phyloP scores from a whole-genome alignment of 2,888 invertebrate species.

The Luperina nickerlii region DNA sequence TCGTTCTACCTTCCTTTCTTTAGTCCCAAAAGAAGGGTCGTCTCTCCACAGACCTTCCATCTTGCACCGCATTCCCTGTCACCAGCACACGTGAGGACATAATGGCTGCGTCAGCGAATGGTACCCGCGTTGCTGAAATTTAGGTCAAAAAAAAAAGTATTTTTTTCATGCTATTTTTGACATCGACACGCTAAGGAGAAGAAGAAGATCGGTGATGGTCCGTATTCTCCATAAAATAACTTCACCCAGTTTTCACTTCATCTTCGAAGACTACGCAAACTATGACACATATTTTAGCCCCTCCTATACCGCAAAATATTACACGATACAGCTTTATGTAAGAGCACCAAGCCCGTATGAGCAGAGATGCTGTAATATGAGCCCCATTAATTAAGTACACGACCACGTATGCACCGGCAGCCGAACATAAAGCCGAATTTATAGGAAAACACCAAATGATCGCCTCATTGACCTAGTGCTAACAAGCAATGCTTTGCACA shows the following conservation, averaged over 20 bases:
- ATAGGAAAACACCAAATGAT: conserved; percentile 61
- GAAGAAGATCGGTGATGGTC: not conserved
- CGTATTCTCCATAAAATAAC: not conserved
- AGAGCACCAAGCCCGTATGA: conserved; percentile 28
- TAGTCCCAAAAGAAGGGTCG: too few relatives aligned
- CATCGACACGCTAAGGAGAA: not conserved
- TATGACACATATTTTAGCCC: not conserved
- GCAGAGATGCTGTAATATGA: conserved; percentile 47
- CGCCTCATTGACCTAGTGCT: conserved; percentile 51
- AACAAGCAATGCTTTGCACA: conserved; percentile 28
- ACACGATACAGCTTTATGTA: conserved; percentile 21
- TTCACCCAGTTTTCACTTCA: not conserved
- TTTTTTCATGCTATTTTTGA: not conserved
- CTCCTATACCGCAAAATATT: conserved; percentile 22
- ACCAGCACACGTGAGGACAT: not conserved
- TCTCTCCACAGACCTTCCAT: not conserved
- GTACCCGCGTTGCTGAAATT: not conserved
- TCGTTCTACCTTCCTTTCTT: not conserved
- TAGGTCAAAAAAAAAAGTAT: not conserved
- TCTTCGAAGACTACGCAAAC: not conserved
- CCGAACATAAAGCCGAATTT: conserved; percentile 59
- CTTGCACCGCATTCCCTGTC: not conserved
- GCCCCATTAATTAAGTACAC: conserved; percentile 59
- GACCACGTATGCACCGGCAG: conserved; percentile 51
- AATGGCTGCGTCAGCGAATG: not conserved